Evolutionary conservation across 2,113 vertebrate species (phyloP).

Genomic region (Pseudopipra pipra): DNA sequence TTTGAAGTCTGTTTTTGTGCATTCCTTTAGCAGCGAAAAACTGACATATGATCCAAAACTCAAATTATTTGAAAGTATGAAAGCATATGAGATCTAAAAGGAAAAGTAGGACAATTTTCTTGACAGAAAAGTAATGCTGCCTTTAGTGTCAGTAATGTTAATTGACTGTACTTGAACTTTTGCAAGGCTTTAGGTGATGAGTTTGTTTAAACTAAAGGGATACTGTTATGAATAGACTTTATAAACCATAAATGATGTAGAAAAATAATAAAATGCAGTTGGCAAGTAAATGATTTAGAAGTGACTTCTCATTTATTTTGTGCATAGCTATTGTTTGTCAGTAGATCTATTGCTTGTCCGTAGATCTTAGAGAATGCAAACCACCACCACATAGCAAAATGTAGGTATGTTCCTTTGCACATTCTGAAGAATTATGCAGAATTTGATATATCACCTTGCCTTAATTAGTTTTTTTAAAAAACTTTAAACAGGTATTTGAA

Average conservation of each 20-base stretch:
- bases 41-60: neutral
- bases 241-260: neutral
- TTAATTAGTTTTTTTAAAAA: neutral
- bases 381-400: neutral
- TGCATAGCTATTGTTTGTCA: neutral
- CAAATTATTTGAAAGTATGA: slow-evolving; percentile 28
- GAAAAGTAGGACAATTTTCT: slow-evolving; percentile 49
- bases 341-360: neutral
- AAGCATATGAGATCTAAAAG: slow-evolving; percentile 27
- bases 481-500: neutral
- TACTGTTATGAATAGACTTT: neutral
- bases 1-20: slow-evolving; percentile 53
- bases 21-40: slow-evolving; percentile 24
- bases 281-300: neutral
- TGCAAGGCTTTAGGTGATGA: neutral
- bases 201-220: neutral
- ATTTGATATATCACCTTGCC: neutral
- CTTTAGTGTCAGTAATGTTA: slow-evolving; percentile 15
- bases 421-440: neutral
- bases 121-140: neutral
- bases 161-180: slow-evolving; percentile 15
- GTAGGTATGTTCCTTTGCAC: neutral
- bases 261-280: neutral
- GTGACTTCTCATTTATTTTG: neutral
- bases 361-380: neutral